Base-by-base conservation (phyloP, 2,797 vertebrate species). In the Gambelia wislizenii region DNA sequence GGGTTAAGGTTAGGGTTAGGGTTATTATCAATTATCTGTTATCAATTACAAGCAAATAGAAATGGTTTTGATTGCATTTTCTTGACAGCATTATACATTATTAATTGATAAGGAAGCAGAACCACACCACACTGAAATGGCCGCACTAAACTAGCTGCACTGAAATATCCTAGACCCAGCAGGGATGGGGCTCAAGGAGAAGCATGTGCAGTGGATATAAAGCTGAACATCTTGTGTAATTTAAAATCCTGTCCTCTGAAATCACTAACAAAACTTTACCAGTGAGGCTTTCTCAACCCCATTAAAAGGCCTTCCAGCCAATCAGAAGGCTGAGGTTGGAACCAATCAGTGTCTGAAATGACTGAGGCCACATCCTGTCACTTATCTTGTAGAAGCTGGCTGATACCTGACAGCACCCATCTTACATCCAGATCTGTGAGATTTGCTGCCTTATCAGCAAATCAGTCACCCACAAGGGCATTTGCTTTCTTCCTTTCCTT, bases 401-500 rank as follows among this genome's bases (percentile, higher is more conserved):
- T 14, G 54, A 67, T 25, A 16, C 70, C 70, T 67, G 47, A 54
- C 9, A 44, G 13, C 72, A 69, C 27, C 67, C n/a, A 10, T 0
- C 6, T 6, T 1, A 70, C 80, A 67, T 64, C 22, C 4, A 90
- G 89, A 81, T 93, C 79, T 4, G 0, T 85, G 89, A 18, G 25
- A 52, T 90, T 90, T 82, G 86, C 84, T 85, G 89, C 25, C 84
- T 81, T 89, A 84, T 84, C 85, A 76, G 85, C 49, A 59, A 79
- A 87, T 89, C 78, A 42, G 84, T 79, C n/a, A 44, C 59, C n/a
- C 72, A 4, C 5, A 13, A 56, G 87, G 90, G 90, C 92, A 93
- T 94, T 82, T 89, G 91, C 91, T 90, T 92, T 83, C 93, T 0
- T 14, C 92, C 94, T 93, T 89, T 64, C 91, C 69, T 70, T 89